Evolutionary conservation across 2,888 invertebrate species (phyloP).

Genomic region (Zootermopsis nevadensis): DNA sequence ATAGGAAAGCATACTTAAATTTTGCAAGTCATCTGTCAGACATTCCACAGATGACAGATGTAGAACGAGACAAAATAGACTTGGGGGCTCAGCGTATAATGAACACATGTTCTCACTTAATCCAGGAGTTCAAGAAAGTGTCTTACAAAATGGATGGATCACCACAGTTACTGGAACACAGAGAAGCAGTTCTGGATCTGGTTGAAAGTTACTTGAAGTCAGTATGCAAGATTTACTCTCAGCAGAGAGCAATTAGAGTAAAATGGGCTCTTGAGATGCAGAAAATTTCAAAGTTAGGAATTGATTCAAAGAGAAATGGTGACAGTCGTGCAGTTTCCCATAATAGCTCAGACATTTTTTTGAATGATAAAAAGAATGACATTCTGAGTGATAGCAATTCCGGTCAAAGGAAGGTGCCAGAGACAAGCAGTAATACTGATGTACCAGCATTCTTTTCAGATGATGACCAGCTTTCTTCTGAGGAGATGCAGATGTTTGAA

Average conservation of each 20-base stretch:
- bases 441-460: constrained; percentile 60
- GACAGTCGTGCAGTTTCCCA: neutral
- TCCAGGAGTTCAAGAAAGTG: constrained; percentile 81
- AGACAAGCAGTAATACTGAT: constrained; percentile 2
- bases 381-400: constrained; percentile 47
- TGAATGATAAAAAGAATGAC: constrained; percentile 17
- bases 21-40: constrained; percentile 78
- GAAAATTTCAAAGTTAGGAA: constrained; percentile 79
- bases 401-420: constrained; percentile 40
- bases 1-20: constrained; percentile 87
- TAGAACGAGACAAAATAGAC: constrained; percentile 89
- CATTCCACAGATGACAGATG: constrained; percentile 79
- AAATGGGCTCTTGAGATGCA: constrained; percentile 87
- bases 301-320: constrained; percentile 41
- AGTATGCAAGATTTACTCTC: constrained; percentile 88
- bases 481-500: constrained; percentile 94
- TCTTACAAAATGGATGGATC: constrained; percentile 67
- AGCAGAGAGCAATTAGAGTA: constrained; percentile 87
- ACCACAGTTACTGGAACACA: constrained; percentile 81
- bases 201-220: constrained; percentile 84
- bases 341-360: neutral
- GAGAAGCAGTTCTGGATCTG: constrained; percentile 78
- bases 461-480: constrained; percentile 79
- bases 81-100: constrained; percentile 86
- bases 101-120: constrained; percentile 79